phyloP scores from a whole-genome alignment of 2,113 vertebrate genomes.

The Brachypodius melanocephalos region DNA sequence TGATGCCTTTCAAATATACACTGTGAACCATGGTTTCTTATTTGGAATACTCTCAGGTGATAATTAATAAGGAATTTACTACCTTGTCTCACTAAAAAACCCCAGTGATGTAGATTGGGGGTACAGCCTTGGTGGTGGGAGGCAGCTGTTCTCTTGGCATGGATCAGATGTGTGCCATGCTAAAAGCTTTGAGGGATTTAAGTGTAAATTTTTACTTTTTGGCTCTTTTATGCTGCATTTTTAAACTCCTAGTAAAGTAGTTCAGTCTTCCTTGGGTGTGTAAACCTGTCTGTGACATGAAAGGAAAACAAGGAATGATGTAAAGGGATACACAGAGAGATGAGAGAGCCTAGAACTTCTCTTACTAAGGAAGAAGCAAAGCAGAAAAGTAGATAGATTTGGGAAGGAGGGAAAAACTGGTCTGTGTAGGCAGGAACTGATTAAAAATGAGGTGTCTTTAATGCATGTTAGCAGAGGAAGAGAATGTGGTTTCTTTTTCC shows the following conservation, averaged over 20 bases:
- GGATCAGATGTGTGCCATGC: not conserved
- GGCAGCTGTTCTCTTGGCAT: not conserved
- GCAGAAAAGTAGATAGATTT: not conserved
- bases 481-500: fast-evolving
- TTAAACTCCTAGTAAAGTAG: not conserved
- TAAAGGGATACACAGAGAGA: not conserved
- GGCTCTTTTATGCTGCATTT: not conserved
- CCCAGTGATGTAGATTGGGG: not conserved
- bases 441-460: not conserved
- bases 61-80: not conserved
- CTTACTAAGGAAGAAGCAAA: not conserved
- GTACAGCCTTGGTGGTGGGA: not conserved
- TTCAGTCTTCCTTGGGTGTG: not conserved
- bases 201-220: not conserved
- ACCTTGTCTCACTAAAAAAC: not conserved
- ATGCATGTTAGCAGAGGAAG: not conserved
- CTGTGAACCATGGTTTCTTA: not conserved
- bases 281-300: not conserved
- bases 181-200: not conserved
- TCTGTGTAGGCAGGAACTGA: not conserved
- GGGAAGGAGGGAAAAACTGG: not conserved
- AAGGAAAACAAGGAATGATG: not conserved
- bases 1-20: not conserved
- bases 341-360: not conserved
- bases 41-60: not conserved